A percentile compares a stretch with the other conserved stretches of the same genome.
phyloP scores from a whole-genome alignment of 2,888 invertebrate species.

The Phyllotreta striolata region DNA sequence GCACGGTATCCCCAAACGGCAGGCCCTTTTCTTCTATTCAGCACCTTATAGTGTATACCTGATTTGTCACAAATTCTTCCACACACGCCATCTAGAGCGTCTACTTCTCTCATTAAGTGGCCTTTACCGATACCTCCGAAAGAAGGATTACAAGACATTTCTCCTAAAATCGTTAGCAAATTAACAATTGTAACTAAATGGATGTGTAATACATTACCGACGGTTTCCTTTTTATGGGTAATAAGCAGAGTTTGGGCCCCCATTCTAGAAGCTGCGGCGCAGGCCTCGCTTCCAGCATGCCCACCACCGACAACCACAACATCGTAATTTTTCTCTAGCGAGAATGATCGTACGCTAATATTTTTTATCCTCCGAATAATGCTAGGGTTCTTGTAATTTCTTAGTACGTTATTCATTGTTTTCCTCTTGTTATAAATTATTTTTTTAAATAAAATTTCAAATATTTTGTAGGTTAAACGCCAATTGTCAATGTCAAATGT shows the following conservation, averaged over 20 bases:
- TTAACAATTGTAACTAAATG: too few relatives aligned
- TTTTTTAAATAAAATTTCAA: too few relatives aligned
- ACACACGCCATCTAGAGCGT: slow-evolving; percentile 88
- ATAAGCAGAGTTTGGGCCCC: slow-evolving; percentile 80
- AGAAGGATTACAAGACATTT: slow-evolving; percentile 94
- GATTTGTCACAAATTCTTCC: slow-evolving; percentile 81
- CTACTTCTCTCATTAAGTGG: slow-evolving; percentile 85
- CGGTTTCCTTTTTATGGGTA: slow-evolving; percentile 83
- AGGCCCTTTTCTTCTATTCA: slow-evolving; percentile 84
- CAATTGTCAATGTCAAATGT: too few relatives aligned
- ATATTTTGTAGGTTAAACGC: too few relatives aligned
- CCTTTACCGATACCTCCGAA: slow-evolving; percentile 95
- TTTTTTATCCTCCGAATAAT: background rate
- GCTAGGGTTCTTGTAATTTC: too few relatives aligned
- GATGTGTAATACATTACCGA: slow-evolving; percentile 65
- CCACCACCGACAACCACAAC: slow-evolving; percentile 90
- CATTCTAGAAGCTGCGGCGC: slow-evolving; percentile 83
- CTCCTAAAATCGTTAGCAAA: slow-evolving; percentile 64
- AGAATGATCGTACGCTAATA: slow-evolving; percentile 25
- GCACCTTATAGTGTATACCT: slow-evolving; percentile 80
- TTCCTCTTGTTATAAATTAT: too few relatives aligned
- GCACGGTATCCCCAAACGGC: slow-evolving; percentile 91
- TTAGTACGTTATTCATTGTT: too few relatives aligned
- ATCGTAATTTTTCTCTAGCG: slow-evolving; percentile 62
- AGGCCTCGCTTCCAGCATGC: slow-evolving; percentile 91